These are phyloP conservation scores for Oreochromis grahami DNA, from an alignment of 2,797 vertebrate genomes.

Conservation along the genomic window DNA sequence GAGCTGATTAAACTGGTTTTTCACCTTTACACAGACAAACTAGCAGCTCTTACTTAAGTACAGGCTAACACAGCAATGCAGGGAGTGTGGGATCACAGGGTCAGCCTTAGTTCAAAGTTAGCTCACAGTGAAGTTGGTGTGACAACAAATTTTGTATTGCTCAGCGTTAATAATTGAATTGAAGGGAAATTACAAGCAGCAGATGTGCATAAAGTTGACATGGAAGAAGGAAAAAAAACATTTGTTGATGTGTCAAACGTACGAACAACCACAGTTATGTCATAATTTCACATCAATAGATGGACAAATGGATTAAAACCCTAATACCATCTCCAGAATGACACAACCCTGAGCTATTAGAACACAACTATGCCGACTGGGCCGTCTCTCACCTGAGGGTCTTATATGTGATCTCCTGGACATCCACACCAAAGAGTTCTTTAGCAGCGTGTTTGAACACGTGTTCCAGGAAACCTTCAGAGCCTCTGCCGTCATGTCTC, in stretches of 20 bases:
- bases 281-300: not conserved
- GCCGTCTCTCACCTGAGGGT: slow-evolving; percentile 80
- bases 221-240: not conserved
- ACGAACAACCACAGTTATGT: not conserved
- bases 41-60: not conserved
- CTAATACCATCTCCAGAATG: not conserved
- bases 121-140: not conserved
- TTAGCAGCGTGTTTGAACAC: slow-evolving; percentile 92
- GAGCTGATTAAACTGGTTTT: not conserved
- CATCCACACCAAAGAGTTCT: slow-evolving; percentile 88
- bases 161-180: not conserved
- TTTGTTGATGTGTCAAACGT: rapidly evolving
- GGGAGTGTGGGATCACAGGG: not conserved
- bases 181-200: not conserved
- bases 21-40: not conserved
- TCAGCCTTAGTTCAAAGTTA: not conserved
- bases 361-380: not conserved
- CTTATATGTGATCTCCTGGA: slow-evolving; percentile 89
- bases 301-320: not conserved
- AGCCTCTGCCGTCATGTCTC: slow-evolving; percentile 84
- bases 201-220: not conserved
- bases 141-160: not conserved
- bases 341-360: not conserved
- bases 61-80: not conserved
- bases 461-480: slow-evolving; percentile 91